Conservation (phyloP, 2,113 vertebrate species). For the Daphoenositta chrysoptera region DNA sequence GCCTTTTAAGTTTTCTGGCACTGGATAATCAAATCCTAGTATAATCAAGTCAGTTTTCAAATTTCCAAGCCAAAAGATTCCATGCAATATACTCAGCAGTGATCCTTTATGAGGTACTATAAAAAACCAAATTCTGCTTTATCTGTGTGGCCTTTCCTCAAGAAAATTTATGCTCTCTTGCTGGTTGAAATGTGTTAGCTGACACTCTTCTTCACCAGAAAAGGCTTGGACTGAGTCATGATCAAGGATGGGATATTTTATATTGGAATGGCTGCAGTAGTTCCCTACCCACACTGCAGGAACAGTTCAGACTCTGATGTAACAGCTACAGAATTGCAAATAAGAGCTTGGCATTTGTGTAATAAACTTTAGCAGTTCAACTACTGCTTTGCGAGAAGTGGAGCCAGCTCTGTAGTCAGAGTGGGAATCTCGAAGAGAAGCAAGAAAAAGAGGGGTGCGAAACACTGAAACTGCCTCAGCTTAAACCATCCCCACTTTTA, state of each 20-base stretch:
- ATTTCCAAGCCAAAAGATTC: conserved; percentile 3
- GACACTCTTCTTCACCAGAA: conserved; percentile 37
- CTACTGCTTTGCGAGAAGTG: not conserved
- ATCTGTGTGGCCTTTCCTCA: conserved; percentile 26
- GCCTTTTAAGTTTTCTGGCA: not conserved
- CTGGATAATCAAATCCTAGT: not conserved
- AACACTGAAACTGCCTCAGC: not conserved
- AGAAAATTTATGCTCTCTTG: conserved; percentile 47
- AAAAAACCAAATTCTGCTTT: conserved; percentile 36
- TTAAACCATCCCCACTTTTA: not conserved
- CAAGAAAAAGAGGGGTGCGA: not conserved
- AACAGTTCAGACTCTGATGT: conserved; percentile 51
- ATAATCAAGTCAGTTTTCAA: not conserved
- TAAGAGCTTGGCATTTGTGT: conserved; percentile 64
- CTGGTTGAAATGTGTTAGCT: conserved; percentile 55
- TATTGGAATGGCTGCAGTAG: conserved; percentile 23
- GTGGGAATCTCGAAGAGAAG: conserved; percentile 6
- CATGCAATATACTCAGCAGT: not conserved
- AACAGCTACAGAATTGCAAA: conserved; percentile 62
- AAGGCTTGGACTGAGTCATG: conserved; percentile 56
- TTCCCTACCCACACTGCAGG: conserved; percentile 52
- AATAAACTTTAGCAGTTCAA: conserved; percentile 57
- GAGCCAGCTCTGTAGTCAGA: conserved; percentile 28
- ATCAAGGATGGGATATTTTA: conserved; percentile 38
- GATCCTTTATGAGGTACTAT: conserved; percentile 21